A percentile compares a stretch with the other conserved stretches of the same genome.
Evolutionary conservation across 2,888 invertebrate species (phyloP).

Genomic region (Synanthedon tipuliformis): DNA sequence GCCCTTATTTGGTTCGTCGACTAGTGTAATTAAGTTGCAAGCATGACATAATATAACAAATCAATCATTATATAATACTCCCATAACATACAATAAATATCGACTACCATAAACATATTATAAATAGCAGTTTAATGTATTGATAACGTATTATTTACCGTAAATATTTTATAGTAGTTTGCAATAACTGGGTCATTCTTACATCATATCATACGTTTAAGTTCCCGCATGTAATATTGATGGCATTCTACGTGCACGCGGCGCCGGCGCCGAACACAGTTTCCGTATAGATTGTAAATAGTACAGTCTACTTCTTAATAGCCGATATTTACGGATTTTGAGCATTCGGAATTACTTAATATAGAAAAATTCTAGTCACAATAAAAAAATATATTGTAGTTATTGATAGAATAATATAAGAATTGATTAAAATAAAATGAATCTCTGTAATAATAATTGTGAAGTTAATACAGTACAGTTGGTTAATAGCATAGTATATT

Average conservation of each 20-base stretch:
- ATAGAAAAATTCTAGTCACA: too few relatives aligned
- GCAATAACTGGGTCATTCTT: background rate
- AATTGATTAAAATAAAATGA: too few relatives aligned
- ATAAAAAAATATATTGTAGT: too few relatives aligned
- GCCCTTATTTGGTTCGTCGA: background rate
- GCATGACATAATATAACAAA: background rate
- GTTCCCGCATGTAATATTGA: background rate
- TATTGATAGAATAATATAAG: too few relatives aligned
- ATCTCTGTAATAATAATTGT: too few relatives aligned
- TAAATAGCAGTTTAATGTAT: background rate
- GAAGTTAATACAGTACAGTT: too few relatives aligned
- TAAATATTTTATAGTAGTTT: background rate
- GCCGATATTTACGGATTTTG: too few relatives aligned
- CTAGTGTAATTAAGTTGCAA: background rate
- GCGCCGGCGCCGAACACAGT: conserved; percentile 13
- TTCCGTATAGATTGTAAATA: conserved; percentile 18
- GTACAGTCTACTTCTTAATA: background rate
- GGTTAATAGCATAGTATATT: too few relatives aligned
- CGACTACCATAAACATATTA: background rate
- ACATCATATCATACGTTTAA: background rate
- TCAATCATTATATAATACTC: background rate
- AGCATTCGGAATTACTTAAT: too few relatives aligned
- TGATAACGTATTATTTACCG: background rate
- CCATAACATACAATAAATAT: background rate
- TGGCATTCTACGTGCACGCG: background rate